phyloP scores from a whole-genome alignment of 2,888 invertebrate species.

The Pollenia labialis region DNA sequence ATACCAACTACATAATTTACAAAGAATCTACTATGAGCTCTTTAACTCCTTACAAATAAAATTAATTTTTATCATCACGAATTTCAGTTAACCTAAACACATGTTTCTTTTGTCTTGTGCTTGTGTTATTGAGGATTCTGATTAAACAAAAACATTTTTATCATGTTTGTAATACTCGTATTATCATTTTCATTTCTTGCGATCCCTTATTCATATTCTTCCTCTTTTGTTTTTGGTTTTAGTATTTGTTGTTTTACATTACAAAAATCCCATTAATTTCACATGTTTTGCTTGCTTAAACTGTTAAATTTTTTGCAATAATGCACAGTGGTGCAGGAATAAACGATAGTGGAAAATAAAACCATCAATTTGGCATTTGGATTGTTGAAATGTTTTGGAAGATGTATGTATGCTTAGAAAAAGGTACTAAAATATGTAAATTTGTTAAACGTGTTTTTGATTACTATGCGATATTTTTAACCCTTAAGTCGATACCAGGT shows the following conservation, averaged over 20 bases:
- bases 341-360: background rate
- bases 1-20: background rate
- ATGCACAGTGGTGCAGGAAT: background rate
- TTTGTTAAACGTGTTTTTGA: too few species aligned
- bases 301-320: conserved; percentile 44
- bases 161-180: conserved; percentile 11
- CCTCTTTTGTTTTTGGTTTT: conserved; percentile 6
- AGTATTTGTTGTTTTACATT: conserved; percentile 13
- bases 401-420: too few species aligned
- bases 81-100: background rate
- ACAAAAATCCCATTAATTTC: conserved; percentile 54
- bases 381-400: too few species aligned
- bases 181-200: conserved; percentile 5
- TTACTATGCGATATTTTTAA: too few species aligned
- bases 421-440: too few species aligned
- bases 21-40: background rate
- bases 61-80: background rate
- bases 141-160: background rate
- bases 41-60: background rate
- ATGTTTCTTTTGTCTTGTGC: conserved; percentile 31
- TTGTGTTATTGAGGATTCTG: background rate
- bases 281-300: conserved; percentile 60
- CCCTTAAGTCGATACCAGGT: too few species aligned
- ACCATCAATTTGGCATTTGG: background rate
- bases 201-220: background rate